These are phyloP conservation scores for Sander vitreus DNA, from an alignment of 2,113 vertebrate species.

Conservation along the genomic window DNA sequence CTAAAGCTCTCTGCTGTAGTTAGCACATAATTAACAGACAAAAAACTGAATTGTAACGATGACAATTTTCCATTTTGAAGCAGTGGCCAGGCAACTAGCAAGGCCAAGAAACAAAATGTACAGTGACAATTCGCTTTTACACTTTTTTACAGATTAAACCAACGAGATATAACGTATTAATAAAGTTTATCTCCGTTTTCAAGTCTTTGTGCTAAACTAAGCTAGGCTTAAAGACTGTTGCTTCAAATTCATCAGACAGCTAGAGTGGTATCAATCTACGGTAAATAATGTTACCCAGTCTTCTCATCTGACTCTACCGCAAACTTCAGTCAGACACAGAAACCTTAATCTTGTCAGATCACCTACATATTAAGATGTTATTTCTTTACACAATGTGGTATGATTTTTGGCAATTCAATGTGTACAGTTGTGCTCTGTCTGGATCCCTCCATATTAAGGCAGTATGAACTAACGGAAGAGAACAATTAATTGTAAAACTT, in stretches of 20 bases:
- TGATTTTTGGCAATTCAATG: not conserved
- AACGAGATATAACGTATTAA: not conserved
- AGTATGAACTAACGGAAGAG: conserved; percentile 3
- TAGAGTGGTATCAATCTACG: not conserved
- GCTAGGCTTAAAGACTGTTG: not conserved
- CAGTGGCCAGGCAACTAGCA: not conserved
- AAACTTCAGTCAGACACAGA: not conserved
- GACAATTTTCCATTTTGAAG: not conserved
- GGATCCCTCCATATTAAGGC: conserved; percentile 4
- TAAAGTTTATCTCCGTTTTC: not conserved
- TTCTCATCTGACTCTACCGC: too few species aligned
- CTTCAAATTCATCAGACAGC: not conserved
- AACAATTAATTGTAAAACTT: conserved; percentile 50
- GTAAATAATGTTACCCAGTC: too few species aligned
- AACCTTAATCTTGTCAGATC: not conserved
- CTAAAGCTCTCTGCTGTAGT: not conserved
- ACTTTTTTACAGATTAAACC: not conserved
- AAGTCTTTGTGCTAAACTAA: not conserved
- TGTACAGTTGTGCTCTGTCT: not conserved
- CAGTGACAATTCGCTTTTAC: not conserved
- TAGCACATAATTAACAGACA: not conserved
- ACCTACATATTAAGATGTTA: not conserved
- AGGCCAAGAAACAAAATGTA: not conserved
- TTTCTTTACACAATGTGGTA: not conserved
- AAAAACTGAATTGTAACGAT: too few species aligned